Base-by-base conservation (phyloP, 1,140 invertebrate species). In the Dermatophagoides farinae region DNA sequence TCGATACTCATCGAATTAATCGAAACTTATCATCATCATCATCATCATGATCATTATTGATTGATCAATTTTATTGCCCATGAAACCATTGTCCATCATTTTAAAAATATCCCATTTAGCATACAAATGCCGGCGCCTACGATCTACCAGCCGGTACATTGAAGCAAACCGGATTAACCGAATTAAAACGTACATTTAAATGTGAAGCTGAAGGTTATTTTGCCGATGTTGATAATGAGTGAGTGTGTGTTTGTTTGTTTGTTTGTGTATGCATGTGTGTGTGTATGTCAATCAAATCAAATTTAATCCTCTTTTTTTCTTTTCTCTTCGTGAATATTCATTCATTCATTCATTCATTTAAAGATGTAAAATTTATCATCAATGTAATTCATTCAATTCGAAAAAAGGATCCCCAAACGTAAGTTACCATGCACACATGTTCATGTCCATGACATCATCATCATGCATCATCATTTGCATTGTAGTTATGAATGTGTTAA, bases 161-260 rank as follows among this genome's bases (percentile, higher is more conserved):
- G 16, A 44, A 60, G 18, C 43, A 49, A 39, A 49, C 44, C 10
- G 58, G 58, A 37, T 22, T 60, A 23, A 2, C 39, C 1, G 31
- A 46, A 5, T 6, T 60, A 25, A 47, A 50, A 41, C 18, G 52
- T 18, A 60, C 46, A 22, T 60, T 60, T 23, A 60, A 60, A 41
- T 60, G 58, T 52, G 58, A 60, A 60, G 25, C 43, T n/a, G 58
- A 50, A 12, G 58, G 58, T 12, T 60, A 60, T 41, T 60, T 49
- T 60, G 58, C 58, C 1, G 57, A 50, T 37, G 37, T 39, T 14
- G 52, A 54, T 37, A 54, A 59, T 25, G 43, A 59, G 57, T 59
- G 51, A 46, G 43, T 44, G 2, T 44, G n/a, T n/a, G n/a, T n/a
- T n/a, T n/a, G n/a, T n/a, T n/a, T n/a, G n/a, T n/a, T n/a, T n/a